Evolutionary conservation across 2,797 vertebrate genomes (phyloP).

Genomic region (Stomatorhinus walkeri): DNA sequence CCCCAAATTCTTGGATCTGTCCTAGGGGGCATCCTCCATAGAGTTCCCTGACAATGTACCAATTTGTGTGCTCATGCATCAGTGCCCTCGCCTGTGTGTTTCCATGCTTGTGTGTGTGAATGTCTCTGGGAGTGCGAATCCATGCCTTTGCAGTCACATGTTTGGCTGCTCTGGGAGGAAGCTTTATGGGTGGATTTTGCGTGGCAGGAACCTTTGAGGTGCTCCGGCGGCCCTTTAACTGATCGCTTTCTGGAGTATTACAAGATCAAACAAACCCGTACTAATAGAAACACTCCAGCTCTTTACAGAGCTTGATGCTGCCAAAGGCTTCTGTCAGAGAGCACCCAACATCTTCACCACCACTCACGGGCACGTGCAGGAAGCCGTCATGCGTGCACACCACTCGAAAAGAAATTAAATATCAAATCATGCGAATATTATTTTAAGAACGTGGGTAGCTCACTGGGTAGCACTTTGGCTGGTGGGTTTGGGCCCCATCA

Average conservation of each 20-base stretch:
- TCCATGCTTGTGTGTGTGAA: not conserved
- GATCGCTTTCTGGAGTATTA: slow-evolving; percentile 31
- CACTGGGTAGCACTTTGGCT: not conserved
- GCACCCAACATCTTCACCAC: not conserved
- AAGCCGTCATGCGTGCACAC: not conserved
- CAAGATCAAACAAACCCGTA: slow-evolving; percentile 27
- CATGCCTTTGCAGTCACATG: not conserved
- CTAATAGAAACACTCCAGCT: slow-evolving; percentile 2
- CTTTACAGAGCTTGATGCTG: not conserved
- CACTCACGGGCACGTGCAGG: not conserved
- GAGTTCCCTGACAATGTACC: not conserved
- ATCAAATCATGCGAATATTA: not conserved
- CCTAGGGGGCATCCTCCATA: not conserved
- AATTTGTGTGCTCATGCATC: not conserved
- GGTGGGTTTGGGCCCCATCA: not conserved
- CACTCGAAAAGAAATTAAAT: not conserved
- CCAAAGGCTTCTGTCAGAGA: not conserved
- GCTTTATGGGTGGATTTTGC: not conserved
- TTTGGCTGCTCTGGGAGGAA: not conserved
- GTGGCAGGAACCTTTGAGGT: slow-evolving; percentile 24
- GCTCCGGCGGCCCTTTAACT: slow-evolving; percentile 32
- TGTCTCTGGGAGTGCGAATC: not conserved
- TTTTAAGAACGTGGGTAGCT: not conserved
- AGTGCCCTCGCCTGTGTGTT: not conserved
- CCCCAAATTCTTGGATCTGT: not conserved